Base-by-base conservation (phyloP, 1,140 invertebrate species). In the Meteorus sp. region DNA sequence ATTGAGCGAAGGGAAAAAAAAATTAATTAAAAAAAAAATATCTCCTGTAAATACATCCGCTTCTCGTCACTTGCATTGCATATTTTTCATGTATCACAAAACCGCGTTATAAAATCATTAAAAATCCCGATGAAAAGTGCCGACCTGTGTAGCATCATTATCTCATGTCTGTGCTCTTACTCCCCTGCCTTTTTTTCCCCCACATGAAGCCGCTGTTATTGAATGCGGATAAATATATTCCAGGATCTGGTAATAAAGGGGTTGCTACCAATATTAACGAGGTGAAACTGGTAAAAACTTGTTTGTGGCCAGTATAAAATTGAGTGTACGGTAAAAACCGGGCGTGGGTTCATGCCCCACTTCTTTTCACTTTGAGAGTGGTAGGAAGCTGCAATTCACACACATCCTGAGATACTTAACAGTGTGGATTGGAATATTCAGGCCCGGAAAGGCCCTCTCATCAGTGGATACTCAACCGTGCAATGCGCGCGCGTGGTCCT, bases 61-160 rank as follows among this genome's bases (percentile, higher is more conserved):
- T 50, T 17, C 22, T 19, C 56, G 19, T 50, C 35, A 23, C 13
- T 17, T 43, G 6, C 15, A n/a, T n/a, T n/a, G n/a, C n/a, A n/a
- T n/a, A n/a, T n/a, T n/a, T n/a, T n/a, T n/a, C n/a, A n/a, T n/a
- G n/a, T n/a, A n/a, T 19, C 41, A 19, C 17, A 15, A 23, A 44
- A 43, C 37, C 35, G 43, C 55, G 47, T 23, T 43, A 20, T 53
- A 56, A 64, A 56, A 62, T 64, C 41, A 64, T 66, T 62, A 64
- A 48, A 39, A 62, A 64, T 68, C n/a, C n/a, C n/a, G n/a, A n/a
- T n/a, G n/a, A n/a, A n/a, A n/a, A n/a, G n/a, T n/a, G n/a, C 51
- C 15, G 43, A 35, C 35, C 20, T 54, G 22, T 23, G 22, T 20
- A 22, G 13, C 8, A 35, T 23, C 27, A 25, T 37, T 43, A 35